Evolutionary conservation across 2,113 vertebrate genomes (phyloP).

Genomic region (Cyprinodon brontotheroides): DNA sequence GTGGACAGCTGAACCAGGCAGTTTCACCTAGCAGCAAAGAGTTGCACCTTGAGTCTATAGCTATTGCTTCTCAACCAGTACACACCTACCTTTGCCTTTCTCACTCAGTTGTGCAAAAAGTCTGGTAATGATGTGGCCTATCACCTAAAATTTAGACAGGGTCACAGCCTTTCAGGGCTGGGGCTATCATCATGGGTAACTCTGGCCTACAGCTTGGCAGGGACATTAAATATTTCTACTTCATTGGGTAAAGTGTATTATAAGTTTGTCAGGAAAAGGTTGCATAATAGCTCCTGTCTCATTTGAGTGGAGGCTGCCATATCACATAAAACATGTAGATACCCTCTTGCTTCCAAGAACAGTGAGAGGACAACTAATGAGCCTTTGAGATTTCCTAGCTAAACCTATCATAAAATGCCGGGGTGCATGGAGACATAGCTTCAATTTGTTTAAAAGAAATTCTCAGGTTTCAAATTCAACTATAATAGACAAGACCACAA

Average conservation of each 20-base stretch:
- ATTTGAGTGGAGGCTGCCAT: constrained; percentile 70
- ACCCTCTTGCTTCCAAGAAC: constrained; percentile 68
- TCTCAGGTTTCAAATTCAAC: constrained; percentile 59
- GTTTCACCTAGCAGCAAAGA: constrained; percentile 50
- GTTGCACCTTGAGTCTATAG: constrained; percentile 14
- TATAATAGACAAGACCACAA: constrained; percentile 66
- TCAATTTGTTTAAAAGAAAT: constrained; percentile 69
- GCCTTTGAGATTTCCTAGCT: constrained; percentile 79
- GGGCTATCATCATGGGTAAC: constrained; percentile 47
- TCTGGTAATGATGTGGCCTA: constrained; percentile 78
- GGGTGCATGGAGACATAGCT: constrained; percentile 56
- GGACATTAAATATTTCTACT: constrained; percentile 69
- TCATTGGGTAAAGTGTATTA: constrained; percentile 52
- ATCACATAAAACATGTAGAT: constrained; percentile 79
- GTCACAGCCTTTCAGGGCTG: constrained; percentile 63
- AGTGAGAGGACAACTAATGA: constrained; percentile 80
- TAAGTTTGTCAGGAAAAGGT: constrained; percentile 72
- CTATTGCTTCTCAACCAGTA: constrained; percentile 34
- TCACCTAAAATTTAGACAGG: constrained; percentile 71
- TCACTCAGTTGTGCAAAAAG: constrained; percentile 51
- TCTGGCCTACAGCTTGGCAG: constrained; percentile 46
- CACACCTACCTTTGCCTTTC: constrained; percentile 54
- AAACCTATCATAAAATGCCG: constrained; percentile 78
- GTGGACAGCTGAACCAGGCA: constrained; percentile 67
- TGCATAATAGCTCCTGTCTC: constrained; percentile 73